phyloP scores from a whole-genome alignment of 1,140 invertebrate species.

The Bilobella aurantiaca region DNA sequence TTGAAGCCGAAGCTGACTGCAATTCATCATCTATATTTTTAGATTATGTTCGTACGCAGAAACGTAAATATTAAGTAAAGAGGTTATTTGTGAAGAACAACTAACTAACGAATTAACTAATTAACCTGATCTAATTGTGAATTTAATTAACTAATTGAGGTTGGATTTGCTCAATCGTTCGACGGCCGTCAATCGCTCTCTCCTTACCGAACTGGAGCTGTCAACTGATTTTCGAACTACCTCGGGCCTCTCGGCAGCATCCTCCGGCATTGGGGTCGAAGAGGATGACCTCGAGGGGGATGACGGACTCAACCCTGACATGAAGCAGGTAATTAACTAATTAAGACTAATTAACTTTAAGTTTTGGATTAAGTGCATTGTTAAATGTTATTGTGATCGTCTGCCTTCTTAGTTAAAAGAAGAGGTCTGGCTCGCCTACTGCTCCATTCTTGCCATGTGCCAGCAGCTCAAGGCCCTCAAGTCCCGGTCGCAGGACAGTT shows the following conservation, averaged over 20 bases:
- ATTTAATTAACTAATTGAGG: constrained; percentile 15
- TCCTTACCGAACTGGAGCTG: constrained; percentile 47
- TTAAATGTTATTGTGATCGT: too few species aligned
- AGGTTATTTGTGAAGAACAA: too few species aligned
- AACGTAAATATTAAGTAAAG: too few species aligned
- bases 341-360: too few species aligned
- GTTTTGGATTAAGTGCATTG: too few species aligned
- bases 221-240: constrained; percentile 38
- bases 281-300: constrained; percentile 42
- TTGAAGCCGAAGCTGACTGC: too few species aligned
- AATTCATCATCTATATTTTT: too few species aligned
- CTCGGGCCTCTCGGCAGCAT: constrained; percentile 33
- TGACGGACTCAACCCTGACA: constrained; percentile 30
- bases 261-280: constrained; percentile 35
- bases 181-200: constrained; percentile 39
- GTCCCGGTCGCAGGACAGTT: constrained; percentile 25
- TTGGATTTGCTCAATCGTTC: constrained; percentile 36
- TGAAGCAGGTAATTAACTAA: constrained; percentile 32
- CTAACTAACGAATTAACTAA: not conserved
- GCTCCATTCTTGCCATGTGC: constrained; percentile 42
- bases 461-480: constrained; percentile 38
- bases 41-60: too few species aligned
- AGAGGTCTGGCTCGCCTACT: constrained; percentile 44
- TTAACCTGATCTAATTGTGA: constrained; percentile 6
- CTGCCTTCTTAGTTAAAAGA: constrained; percentile 41